Base-by-base conservation (phyloP, 2,888 invertebrate species). In the Podabrus alpinus region DNA sequence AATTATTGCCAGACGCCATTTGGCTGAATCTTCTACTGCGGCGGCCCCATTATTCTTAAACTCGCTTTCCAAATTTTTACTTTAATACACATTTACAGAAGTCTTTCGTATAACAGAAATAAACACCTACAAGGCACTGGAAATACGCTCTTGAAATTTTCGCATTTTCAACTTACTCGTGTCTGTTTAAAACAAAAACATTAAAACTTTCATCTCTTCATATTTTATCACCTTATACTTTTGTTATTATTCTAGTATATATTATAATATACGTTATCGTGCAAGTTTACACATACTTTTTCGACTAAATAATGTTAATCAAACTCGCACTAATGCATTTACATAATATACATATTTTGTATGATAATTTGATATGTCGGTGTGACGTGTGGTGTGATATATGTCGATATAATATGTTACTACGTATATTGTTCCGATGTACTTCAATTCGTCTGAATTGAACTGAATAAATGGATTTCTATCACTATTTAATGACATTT, bases 1-100 rank as follows among this genome's bases (percentile, higher is more conserved):
- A 77, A 77, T 77, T 74, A 74, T 76, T 71, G 67, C 76, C 66
- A 73, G 66, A 71, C 72, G 69, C 77, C 75, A 75, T 77, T 77
- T 77, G 73, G 68, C 68, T 70, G 71, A 68, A 76, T 71, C 69
- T 73, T 73, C 74, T 71, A 70, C 71, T 69, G 68, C 69, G 15
- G 24, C 60, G 29, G 69, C 21, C 69, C 73, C 69, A 73, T 73
- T 73, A 69, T 68, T 73, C 73, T 72, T 68, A 68, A 72, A 72
- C 72, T 67, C 68, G 68, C 62, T 67, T 72, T 72, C 72, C 61
- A 72, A 72, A 72, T 61, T 72, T 72, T 68, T 61, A 68, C 72
- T 67, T 67, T 60, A 71, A 67, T 61, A 60, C 68, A 15, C 61
- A 68, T 64, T 45, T 66, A 64, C 15, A 21, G 25, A 67, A 71